phyloP scores from a whole-genome alignment of 2,888 invertebrate species.

The Drosophila falleni region DNA sequence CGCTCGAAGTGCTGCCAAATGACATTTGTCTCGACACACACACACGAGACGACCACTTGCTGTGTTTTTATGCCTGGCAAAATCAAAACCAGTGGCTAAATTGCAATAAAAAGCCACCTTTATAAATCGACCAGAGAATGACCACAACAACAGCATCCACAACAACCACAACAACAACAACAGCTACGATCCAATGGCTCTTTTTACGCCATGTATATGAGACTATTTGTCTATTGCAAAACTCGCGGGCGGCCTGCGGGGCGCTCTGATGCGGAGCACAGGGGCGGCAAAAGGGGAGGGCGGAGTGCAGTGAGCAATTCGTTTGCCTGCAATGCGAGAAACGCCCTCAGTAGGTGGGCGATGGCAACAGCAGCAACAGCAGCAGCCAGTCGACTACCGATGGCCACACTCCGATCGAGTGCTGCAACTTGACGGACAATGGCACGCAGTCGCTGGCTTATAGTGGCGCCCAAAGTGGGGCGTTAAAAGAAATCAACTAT shows the following conservation, averaged over 20 bases:
- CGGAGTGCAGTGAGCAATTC: constrained; percentile 12
- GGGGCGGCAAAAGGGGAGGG: background rate
- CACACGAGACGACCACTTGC: constrained; percentile 61
- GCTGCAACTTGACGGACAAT: constrained; percentile 29
- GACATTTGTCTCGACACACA: constrained; percentile 77
- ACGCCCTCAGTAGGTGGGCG: constrained; percentile 83
- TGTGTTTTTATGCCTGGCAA: constrained; percentile 72
- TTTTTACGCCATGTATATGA: constrained; percentile 35
- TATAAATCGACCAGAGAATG: constrained; percentile 77
- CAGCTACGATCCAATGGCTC: constrained; percentile 30
- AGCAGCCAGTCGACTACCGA: constrained; percentile 57
- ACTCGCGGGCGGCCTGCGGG: constrained; percentile 24
- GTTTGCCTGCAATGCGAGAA: constrained; percentile 48
- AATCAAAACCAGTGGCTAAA: constrained; percentile 85
- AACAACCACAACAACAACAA: background rate
- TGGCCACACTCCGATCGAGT: constrained; percentile 57
- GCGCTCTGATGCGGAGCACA: constrained; percentile 4
- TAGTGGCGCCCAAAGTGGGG: constrained; percentile 33
- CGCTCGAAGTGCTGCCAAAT: constrained; percentile 82
- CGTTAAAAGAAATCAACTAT: background rate
- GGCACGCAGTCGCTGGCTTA: background rate
- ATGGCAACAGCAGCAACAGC: constrained; percentile 39
- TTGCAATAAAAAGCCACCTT: constrained; percentile 84
- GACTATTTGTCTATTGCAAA: constrained; percentile 74
- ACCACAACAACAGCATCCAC: constrained; percentile 25